phyloP scores from a whole-genome alignment of 2,113 vertebrate species.

The Pituophis catenifer region DNA sequence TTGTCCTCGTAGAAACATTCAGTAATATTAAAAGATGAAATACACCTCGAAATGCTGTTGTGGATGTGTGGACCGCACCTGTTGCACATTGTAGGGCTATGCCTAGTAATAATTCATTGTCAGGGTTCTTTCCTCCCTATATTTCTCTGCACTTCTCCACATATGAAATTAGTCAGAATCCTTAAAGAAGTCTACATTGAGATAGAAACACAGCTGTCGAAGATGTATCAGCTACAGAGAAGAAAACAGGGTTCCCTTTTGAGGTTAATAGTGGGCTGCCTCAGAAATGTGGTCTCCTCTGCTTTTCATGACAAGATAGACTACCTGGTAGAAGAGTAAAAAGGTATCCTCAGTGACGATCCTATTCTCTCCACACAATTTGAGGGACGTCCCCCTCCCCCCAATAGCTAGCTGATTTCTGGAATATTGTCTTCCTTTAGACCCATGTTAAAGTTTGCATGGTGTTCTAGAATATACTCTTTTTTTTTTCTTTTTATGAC shows the following conservation, averaged over 20 bases:
- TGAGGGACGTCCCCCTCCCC: background rate
- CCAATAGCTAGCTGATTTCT: background rate
- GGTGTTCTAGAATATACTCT: background rate
- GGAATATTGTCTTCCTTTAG: background rate
- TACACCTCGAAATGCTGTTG: background rate
- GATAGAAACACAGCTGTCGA: background rate
- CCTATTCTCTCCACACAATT: background rate
- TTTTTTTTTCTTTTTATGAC: background rate
- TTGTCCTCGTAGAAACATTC: background rate
- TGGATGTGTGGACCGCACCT: background rate
- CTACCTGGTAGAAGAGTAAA: background rate
- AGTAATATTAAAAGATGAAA: background rate
- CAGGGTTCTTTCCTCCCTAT: background rate
- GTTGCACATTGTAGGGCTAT: background rate
- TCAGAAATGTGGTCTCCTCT: background rate
- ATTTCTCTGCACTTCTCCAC: background rate
- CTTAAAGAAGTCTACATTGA: background rate
- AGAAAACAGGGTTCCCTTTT: constrained; percentile 32
- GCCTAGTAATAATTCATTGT: background rate
- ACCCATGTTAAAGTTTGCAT: background rate
- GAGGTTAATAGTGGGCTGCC: constrained; percentile 8
- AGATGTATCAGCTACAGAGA: background rate
- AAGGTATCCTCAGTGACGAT: background rate
- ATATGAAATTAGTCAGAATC: background rate
- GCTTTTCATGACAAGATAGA: background rate